Evolutionary conservation across 2,888 invertebrate genomes (phyloP).

Genomic region (Nudaria mundana): DNA sequence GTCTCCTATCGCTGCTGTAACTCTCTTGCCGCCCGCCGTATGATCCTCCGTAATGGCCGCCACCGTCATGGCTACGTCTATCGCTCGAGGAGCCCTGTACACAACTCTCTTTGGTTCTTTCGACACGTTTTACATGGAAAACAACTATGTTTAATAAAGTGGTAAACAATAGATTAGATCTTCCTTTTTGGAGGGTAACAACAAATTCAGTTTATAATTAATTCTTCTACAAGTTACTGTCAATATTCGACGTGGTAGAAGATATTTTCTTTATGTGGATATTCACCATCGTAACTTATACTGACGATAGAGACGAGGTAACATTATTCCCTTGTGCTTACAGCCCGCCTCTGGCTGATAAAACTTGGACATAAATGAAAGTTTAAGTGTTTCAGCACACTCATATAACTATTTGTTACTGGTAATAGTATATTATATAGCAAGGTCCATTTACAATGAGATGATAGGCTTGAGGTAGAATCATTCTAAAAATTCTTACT

Average conservation of each 20-base stretch:
- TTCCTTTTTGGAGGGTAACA: slow-evolving; percentile 25
- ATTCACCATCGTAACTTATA: slow-evolving; percentile 22
- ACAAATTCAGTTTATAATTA: slow-evolving; percentile 13
- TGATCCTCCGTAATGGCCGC: slow-evolving; percentile 79
- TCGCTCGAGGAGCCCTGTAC: slow-evolving; percentile 79
- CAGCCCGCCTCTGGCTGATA: slow-evolving; percentile 14
- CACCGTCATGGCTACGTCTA: slow-evolving; percentile 81
- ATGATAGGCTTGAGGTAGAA: slow-evolving; percentile 22
- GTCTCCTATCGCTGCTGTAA: slow-evolving; percentile 73
- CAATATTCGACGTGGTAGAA: slow-evolving; percentile 20
- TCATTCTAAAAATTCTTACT: slow-evolving; percentile 27
- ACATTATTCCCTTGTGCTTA: slow-evolving; percentile 15
- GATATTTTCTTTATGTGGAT: slow-evolving; percentile 15
- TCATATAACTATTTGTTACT: slow-evolving; percentile 17
- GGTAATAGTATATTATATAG: slow-evolving; percentile 14
- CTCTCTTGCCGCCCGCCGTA: slow-evolving; percentile 80
- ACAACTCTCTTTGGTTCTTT: slow-evolving; percentile 71
- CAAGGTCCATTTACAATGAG: slow-evolving; percentile 22
- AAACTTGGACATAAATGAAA: slow-evolving; percentile 14
- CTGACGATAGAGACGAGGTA: slow-evolving; percentile 4
- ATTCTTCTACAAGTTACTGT: slow-evolving; percentile 5
- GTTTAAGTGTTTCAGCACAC: slow-evolving; percentile 21
- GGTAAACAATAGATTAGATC: slow-evolving; percentile 26
- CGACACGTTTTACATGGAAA: slow-evolving; percentile 50
- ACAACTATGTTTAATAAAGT: slow-evolving; percentile 42